A percentile compares a stretch with the other conserved stretches of the same genome.
Conservation (phyloP, 1,140 invertebrate genomes). For the Penaeus indicus region DNA sequence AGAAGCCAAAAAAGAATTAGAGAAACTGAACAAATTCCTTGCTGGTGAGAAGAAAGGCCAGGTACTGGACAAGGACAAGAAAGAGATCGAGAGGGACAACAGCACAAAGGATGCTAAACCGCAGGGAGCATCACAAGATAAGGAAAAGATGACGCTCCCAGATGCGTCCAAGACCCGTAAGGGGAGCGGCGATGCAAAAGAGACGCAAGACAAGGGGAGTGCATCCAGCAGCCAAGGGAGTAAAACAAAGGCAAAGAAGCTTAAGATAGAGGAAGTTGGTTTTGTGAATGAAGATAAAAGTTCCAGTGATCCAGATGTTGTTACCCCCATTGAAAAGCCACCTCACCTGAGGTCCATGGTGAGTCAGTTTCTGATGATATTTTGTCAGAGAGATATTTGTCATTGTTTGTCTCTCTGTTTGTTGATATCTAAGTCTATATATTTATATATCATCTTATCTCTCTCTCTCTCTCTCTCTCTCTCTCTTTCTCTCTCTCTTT, state of each 20-base stretch:
- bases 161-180: not conserved
- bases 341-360: conserved; percentile 51
- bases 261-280: conserved; percentile 47
- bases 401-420: no score
- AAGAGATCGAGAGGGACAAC: not conserved
- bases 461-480: no score
- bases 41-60: not conserved
- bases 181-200: not conserved
- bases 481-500: no score
- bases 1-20: conserved; percentile 48
- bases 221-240: not conserved
- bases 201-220: not conserved
- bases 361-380: not conserved
- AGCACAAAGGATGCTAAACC: not conserved
- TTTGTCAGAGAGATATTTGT: not conserved
- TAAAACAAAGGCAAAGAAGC: conserved; percentile 16
- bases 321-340: conserved; percentile 48
- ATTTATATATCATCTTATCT: no score
- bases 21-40: not conserved
- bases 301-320: not conserved
- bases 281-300: not conserved
- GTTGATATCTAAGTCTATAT: no score
- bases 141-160: not conserved
- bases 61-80: not conserved
- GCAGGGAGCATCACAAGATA: not conserved